phyloP scores from a whole-genome alignment of 2,797 vertebrate genomes.

The Aulostomus chinensis region DNA sequence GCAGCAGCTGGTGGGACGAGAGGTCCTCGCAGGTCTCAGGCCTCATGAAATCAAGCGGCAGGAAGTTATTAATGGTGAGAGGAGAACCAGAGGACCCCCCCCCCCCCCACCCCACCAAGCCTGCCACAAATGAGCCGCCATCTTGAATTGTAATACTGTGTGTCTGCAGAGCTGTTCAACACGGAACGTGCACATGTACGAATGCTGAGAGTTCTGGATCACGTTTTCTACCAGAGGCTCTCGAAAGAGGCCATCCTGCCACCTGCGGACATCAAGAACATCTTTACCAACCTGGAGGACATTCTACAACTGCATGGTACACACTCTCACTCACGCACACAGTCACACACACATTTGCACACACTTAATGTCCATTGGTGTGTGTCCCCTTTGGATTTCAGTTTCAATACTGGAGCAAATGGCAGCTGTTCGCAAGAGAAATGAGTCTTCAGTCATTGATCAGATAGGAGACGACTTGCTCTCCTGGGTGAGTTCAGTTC shows the following conservation, averaged over 20 bases:
- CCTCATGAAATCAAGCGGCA: slow-evolving; percentile 93
- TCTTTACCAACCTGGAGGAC: slow-evolving; percentile 93
- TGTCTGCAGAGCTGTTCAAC: slow-evolving; percentile 87
- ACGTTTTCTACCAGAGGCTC: slow-evolving; percentile 91
- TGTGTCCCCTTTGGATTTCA: slow-evolving; percentile 59
- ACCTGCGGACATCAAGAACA: slow-evolving; percentile 86
- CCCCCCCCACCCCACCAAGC: neutral
- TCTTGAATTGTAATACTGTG: neutral
- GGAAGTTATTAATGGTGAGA: slow-evolving; percentile 95
- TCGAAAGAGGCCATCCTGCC: slow-evolving; percentile 87
- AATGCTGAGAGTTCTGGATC: slow-evolving; percentile 89
- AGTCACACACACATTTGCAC: neutral
- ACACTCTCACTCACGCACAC: neutral
- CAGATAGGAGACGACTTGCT: slow-evolving; percentile 94
- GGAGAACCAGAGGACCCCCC: too few species aligned
- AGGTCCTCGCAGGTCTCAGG: slow-evolving; percentile 86
- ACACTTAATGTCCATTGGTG: slow-evolving; percentile 7
- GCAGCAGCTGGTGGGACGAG: slow-evolving; percentile 92
- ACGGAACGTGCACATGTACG: slow-evolving; percentile 92
- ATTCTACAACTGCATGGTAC: slow-evolving; percentile 91
- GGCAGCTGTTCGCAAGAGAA: slow-evolving; percentile 88
- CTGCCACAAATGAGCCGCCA: neutral
- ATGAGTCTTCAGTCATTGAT: slow-evolving; percentile 91
- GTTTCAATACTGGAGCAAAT: slow-evolving; percentile 91
- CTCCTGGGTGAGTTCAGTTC: slow-evolving; percentile 86